Base-by-base conservation (phyloP, 2,888 invertebrate genomes). In the Pollenia angustigena region DNA sequence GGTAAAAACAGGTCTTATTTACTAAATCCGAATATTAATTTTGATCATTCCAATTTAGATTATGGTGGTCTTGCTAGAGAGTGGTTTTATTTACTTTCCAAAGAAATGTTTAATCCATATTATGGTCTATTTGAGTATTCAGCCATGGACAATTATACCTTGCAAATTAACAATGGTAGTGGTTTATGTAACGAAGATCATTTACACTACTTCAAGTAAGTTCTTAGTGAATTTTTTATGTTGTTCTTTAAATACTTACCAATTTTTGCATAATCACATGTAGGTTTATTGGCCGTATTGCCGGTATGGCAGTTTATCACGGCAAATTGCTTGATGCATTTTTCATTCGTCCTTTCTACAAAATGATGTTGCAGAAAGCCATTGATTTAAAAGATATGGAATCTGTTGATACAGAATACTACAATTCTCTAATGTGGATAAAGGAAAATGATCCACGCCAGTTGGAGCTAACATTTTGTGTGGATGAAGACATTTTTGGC, bases 81-180 rank as follows among this genome's bases (percentile, higher is more conserved):
- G 94, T 99, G 99, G 99, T 99, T 99, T 95, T 99, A 99, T 95
- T 95, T 99, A 42, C 94, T 99, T 12, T 99, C 99, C 1, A 99
- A 99, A 94, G 99, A 99, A 95, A 99, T 99, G 98, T 99, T 99
- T 94, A 99, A 99, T 95, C 99, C 99, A 0, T 99, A 99, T 94
- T 99, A 99, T 94, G 99, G 99, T 0, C 95, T 99, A 78, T 99
- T 99, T 94, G 99, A 99, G 94, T 99, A 99, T 95, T 99, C 99
- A 1, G 99, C 99, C 7, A 99, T 99, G 99, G 99, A 99, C 93
- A 99, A 99, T 94, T 99, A 99, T 94, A 99, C 99, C 23, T 95
- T 99, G 76, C 99, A 99, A 95, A 99, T 99, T 90, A 99, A 99
- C 94, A 99, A 99, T 85, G 97, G 97, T 93, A 99, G 99, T 87